These are phyloP conservation scores for Pristionchus pacificus DNA, from an alignment of 1,140 invertebrate genomes.

Conservation along the genomic window DNA sequence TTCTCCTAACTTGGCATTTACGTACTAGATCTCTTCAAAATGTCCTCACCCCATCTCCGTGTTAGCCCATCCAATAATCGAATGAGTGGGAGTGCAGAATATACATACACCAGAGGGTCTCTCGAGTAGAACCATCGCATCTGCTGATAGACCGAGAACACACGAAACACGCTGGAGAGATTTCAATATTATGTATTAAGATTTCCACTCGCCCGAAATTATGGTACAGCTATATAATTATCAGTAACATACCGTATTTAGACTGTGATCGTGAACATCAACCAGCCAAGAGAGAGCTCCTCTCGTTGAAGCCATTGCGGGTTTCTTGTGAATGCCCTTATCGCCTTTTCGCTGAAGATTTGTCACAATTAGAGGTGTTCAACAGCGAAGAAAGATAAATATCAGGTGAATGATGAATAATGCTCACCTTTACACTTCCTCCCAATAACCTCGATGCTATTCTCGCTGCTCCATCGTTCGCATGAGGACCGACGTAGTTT, in stretches of 20 bases:
- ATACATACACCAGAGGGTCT: slow-evolving; percentile 75
- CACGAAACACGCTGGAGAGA: slow-evolving; percentile 69
- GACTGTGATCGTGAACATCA: slow-evolving; percentile 66
- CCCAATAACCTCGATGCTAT: slow-evolving; percentile 53
- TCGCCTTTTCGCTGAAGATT: slow-evolving; percentile 65
- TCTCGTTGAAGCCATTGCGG: slow-evolving; percentile 67
- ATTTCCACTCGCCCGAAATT: too few species aligned
- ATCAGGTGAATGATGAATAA: too few species aligned
- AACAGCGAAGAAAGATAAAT: too few species aligned
- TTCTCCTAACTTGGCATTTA: too few species aligned
- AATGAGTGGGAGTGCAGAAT: slow-evolving; percentile 77
- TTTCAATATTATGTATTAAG: too few species aligned
- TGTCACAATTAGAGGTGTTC: neutral
- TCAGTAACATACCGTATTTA: slow-evolving; percentile 52
- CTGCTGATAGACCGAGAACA: slow-evolving; percentile 79
- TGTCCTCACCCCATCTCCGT: slow-evolving; percentile 47
- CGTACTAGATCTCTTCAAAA: too few species aligned
- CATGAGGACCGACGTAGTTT: slow-evolving; percentile 67
- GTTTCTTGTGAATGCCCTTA: slow-evolving; percentile 66
- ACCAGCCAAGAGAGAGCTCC: slow-evolving; percentile 77
- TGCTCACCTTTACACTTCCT: slow-evolving; percentile 59
- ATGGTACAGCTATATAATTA: neutral
- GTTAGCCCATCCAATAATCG: slow-evolving; percentile 75
- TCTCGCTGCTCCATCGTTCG: slow-evolving; percentile 53
- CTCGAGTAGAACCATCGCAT: slow-evolving; percentile 81